Percentiles rank a stretch among this genome's conserved stretches.
Evolutionary conservation across 1,140 invertebrate species (phyloP).

Genomic region (Campoletis sonorensis): DNA sequence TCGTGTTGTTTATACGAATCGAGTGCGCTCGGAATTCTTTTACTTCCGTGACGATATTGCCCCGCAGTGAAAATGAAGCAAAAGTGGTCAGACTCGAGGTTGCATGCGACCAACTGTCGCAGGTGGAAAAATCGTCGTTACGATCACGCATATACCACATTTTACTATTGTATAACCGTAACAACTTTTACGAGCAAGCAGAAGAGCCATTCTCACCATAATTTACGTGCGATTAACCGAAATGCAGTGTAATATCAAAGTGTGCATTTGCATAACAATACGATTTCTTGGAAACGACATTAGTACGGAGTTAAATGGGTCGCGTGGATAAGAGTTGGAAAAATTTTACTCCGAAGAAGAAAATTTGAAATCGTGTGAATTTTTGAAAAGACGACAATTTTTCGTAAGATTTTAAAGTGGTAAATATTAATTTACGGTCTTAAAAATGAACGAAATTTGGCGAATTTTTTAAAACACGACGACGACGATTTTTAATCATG

Average conservation of each 20-base stretch:
- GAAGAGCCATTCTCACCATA: neutral
- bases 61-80: neutral
- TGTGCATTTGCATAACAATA: neutral
- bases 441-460: too few species aligned
- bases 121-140: conserved; percentile 15
- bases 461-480: too few species aligned
- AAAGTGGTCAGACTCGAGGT: neutral
- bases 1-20: neutral
- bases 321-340: neutral
- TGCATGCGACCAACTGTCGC: conserved; percentile 11
- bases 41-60: neutral
- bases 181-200: conserved; percentile 6
- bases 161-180: conserved; percentile 2
- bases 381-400: too few species aligned
- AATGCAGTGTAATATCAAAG: neutral
- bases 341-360: too few species aligned
- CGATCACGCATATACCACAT: neutral
- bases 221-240: conserved; percentile 5
- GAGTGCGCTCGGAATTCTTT: neutral
- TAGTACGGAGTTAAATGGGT: neutral
- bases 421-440: too few species aligned
- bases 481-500: too few species aligned
- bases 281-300: conserved; percentile 5
- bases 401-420: too few species aligned
- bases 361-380: too few species aligned